Evolutionary conservation across 2,113 vertebrate species (phyloP).

Genomic region (Asarcornis scutulata): DNA sequence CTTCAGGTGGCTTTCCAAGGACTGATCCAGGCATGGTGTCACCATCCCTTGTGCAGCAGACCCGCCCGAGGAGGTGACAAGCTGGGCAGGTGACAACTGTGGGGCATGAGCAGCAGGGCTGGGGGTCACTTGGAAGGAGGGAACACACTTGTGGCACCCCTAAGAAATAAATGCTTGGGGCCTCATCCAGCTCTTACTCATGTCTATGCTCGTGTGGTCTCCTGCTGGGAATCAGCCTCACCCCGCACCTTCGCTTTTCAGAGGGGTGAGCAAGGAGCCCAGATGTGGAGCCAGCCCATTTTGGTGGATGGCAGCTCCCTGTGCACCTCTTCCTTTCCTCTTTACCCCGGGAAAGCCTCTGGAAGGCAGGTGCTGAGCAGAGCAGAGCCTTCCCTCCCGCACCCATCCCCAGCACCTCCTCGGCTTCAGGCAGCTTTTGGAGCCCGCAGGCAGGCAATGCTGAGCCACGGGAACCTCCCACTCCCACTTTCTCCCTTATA

Average conservation of each 20-base stretch:
- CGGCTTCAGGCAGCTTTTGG: not conserved
- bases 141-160: rapidly evolving
- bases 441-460: not conserved
- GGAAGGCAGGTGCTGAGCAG: not conserved
- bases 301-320: not conserved
- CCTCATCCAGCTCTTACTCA: not conserved
- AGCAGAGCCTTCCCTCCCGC: not conserved
- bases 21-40: not conserved
- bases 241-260: not conserved
- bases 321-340: not conserved
- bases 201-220: rapidly evolving
- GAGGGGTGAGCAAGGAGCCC: not conserved
- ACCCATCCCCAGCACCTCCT: not conserved
- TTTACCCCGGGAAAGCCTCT: not conserved
- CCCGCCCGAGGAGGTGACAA: not conserved
- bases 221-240: not conserved
- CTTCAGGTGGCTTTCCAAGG: not conserved
- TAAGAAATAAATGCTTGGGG: rapidly evolving
- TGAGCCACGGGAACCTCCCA: not conserved
- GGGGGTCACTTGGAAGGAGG: not conserved
- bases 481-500: slow-evolving; percentile 39
- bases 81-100: rapidly evolving
- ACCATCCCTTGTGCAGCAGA: not conserved
- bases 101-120: not conserved
- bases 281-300: not conserved